These are phyloP conservation scores for Helicolenus hilgendorfi DNA, from an alignment of 2,797 vertebrate species.

Conservation along the genomic window DNA sequence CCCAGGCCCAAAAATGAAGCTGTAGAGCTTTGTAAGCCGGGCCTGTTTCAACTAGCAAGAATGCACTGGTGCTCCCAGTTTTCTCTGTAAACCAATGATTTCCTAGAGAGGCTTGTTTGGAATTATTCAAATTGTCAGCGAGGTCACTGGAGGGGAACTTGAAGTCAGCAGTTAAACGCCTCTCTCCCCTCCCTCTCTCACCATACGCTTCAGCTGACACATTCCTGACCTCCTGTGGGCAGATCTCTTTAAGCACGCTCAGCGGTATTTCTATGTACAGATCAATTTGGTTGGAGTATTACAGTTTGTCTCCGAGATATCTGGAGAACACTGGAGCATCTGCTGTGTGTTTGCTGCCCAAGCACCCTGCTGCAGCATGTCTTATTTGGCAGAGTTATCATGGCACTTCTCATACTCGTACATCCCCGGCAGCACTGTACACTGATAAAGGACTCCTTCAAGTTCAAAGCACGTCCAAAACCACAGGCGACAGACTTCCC, in stretches of 20 bases:
- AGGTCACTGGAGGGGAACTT: slow-evolving; percentile 70
- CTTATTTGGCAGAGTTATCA: slow-evolving; percentile 73
- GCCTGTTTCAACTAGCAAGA: background rate
- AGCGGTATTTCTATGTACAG: slow-evolving; percentile 66
- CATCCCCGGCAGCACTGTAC: slow-evolving; percentile 52
- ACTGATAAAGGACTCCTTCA: slow-evolving; percentile 74
- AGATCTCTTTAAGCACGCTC: slow-evolving; percentile 67
- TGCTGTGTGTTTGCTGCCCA: slow-evolving; percentile 60
- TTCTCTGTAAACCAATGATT: slow-evolving; percentile 57
- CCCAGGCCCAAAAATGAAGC: background rate
- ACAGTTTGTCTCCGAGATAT: slow-evolving; percentile 63
- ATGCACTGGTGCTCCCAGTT: slow-evolving; percentile 36
- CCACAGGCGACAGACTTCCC: slow-evolving; percentile 61
- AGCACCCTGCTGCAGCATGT: slow-evolving; percentile 36
- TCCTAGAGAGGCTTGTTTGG: slow-evolving; percentile 50
- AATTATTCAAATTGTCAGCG: slow-evolving; percentile 74
- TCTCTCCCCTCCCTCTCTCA: background rate
- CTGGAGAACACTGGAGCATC: slow-evolving; percentile 68
- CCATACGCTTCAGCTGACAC: slow-evolving; percentile 63
- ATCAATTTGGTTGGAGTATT: slow-evolving; percentile 68
- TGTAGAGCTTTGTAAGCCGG: slow-evolving; percentile 7
- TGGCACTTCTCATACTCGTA: slow-evolving; percentile 36
- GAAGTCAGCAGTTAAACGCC: slow-evolving; percentile 72
- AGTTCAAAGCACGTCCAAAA: slow-evolving; percentile 77
- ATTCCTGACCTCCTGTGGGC: slow-evolving; percentile 64